Evolutionary conservation across 2,797 vertebrate genomes (phyloP).

Genomic region (Crax fasciolata): DNA sequence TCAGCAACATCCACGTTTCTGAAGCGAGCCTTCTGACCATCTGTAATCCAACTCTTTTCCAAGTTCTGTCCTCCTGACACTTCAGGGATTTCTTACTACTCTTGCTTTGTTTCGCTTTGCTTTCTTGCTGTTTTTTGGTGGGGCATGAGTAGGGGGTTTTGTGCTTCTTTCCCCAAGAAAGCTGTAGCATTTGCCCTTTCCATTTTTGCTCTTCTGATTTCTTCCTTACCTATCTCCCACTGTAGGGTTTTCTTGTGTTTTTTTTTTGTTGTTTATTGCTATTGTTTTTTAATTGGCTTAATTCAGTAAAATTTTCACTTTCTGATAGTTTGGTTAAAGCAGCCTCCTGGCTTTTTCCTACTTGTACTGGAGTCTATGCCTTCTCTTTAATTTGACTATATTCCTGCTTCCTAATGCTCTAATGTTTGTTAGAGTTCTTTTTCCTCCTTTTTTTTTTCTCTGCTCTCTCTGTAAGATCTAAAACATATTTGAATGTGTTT

Average conservation of each 20-base stretch:
- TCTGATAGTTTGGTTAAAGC: not conserved
- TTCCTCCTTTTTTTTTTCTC: not conserved
- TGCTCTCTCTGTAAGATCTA: not conserved
- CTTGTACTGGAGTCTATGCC: not conserved
- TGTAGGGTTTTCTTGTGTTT: not conserved
- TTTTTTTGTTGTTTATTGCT: not conserved
- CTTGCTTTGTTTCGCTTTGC: not conserved
- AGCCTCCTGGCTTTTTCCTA: not conserved
- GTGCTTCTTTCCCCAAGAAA: not conserved
- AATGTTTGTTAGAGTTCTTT: not conserved
- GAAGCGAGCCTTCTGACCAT: not conserved
- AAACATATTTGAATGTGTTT: not conserved
- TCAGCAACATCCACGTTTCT: not conserved
- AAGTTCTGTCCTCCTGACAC: not conserved
- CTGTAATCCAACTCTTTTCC: not conserved
- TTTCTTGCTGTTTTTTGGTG: not conserved
- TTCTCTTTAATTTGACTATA: not conserved
- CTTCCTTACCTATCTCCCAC: not conserved
- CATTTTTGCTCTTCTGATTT: not conserved
- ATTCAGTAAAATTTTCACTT: not conserved
- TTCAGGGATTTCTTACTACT: not conserved
- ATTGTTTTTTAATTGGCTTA: not conserved
- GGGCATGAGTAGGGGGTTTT: not conserved
- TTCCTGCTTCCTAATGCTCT: not conserved
- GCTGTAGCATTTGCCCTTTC: not conserved